Base-by-base conservation (phyloP, 2,113 vertebrate genomes). In the Ictalurus punctatus region DNA sequence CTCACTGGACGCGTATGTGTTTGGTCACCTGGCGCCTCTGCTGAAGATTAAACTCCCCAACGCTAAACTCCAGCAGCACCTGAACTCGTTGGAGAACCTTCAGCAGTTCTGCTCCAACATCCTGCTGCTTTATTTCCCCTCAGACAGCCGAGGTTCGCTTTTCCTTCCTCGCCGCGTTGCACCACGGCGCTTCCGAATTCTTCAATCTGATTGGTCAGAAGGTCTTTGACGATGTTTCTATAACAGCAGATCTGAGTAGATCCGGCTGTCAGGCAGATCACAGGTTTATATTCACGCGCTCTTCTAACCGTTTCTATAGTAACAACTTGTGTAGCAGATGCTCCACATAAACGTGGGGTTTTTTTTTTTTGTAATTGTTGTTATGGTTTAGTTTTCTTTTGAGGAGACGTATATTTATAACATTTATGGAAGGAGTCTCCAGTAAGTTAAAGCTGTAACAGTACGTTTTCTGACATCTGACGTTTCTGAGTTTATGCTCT, bases 1-100 rank as follows among this genome's bases (percentile, higher is more conserved):
- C 12, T 98, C 97, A 76, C 94, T 99, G 0, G 98, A 99, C 0
- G 98, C 98, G 14, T 95, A 97, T 0, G 96, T 98, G 30, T 99
- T 99, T 13, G 97, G 96, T 44, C 95, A 97, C 92, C 30, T 99
- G 93, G 98, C 96, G 0, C 97, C 97, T 0, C 92, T 99, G 61
- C 93, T 98, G 63, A 97, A 97, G 83, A 95, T 95, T 0, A 97
- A 96, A 83, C 94, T 99, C 80, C 98, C 98, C 87, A 98, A 94
- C 8, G 95, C 93, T 52, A 98, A 97, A 63, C 95, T 99, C 59
- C 98, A 98, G 93, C 96, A 97, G 88, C 98, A 99, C 85, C 94
- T 99, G 27, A 96, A 91, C 74, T 95, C 97, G 1, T 94, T 99
- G 63, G 95, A 96, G 81, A 99, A 99, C 95, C 96, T 99, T 90